Base-by-base conservation (phyloP, 2,888 invertebrate species). In the Acanthoscelides obtectus region DNA sequence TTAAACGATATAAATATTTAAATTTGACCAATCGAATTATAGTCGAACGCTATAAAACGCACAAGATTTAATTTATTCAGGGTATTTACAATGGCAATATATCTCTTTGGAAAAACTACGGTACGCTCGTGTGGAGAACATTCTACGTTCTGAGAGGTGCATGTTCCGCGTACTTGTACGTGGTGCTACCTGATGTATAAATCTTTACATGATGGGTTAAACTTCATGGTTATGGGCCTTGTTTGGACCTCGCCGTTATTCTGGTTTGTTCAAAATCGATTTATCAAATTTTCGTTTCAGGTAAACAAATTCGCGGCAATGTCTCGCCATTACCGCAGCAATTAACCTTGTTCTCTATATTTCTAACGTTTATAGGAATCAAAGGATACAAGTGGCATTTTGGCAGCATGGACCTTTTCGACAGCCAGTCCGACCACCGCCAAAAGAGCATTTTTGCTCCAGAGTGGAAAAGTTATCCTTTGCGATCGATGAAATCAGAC, bases 1-100 rank as follows among this genome's bases (percentile, higher is more conserved):
- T 74, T 74, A 77, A 78, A 77, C 75, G 79, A 76, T 78, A 77
- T 79, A 79, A 79, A 79, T 78, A 79, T 79, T 79, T 75, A 78
- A 79, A 79, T 79, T 78, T 76, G 75, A 77, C 76, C 78, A 75
- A 75, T 72, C 74, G 77, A 78, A 78, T 77, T 78, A 79, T 75
- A 74, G 72, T 77, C 68, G 71, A 75, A 72, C 22, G 74, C 76
- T 75, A 74, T 76, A 76, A 76, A 76, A 77, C 72, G 76, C 75
- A 75, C 75, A 75, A 75, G 74, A 75, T 76, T 77, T 76, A 76
- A 75, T 77, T 76, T 76, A 76, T 77, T 73, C 74, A 72, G 72
- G 45, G 45, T 45, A 45, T 45, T 45, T 45, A 45, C 45, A 45
- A 45, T 45, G 12, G 45, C 45, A 70, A 74, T 45, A 45, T 45